Conservation (phyloP, 2,113 vertebrate genomes). For the Isichthys henryi region DNA sequence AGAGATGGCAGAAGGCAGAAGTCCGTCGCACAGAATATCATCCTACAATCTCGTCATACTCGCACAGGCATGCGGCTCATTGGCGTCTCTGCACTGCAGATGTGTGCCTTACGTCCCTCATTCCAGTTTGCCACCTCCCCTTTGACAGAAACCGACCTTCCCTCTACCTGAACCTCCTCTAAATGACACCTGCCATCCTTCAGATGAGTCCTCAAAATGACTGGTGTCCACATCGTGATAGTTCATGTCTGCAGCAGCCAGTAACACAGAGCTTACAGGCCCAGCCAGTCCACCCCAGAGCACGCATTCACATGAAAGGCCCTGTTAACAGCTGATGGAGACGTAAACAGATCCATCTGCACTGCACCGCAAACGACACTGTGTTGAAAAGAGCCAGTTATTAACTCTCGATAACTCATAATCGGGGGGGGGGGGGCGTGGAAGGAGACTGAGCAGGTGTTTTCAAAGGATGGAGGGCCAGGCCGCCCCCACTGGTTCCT, state of each 20-base stretch:
- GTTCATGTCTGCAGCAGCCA: background rate
- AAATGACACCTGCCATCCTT: background rate
- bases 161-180: background rate
- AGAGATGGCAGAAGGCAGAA: background rate
- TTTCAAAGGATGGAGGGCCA: background rate
- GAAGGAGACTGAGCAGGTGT: background rate
- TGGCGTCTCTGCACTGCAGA: background rate
- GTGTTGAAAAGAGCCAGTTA: background rate
- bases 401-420: background rate
- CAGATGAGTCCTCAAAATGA: background rate
- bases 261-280: background rate
- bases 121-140: background rate
- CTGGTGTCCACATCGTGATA: background rate
- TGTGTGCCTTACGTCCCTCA: background rate
- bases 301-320: background rate
- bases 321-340: background rate
- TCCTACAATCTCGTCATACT: background rate
- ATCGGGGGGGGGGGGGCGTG: background rate
- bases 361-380: background rate
- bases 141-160: background rate
- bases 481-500: background rate
- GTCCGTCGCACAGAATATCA: background rate
- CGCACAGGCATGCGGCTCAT: background rate
- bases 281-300: background rate
- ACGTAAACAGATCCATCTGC: background rate